A percentile compares a stretch with the other conserved stretches of the same genome.
phyloP scores from a whole-genome alignment of 2,797 vertebrate species.

The Trematomus bernacchii region DNA sequence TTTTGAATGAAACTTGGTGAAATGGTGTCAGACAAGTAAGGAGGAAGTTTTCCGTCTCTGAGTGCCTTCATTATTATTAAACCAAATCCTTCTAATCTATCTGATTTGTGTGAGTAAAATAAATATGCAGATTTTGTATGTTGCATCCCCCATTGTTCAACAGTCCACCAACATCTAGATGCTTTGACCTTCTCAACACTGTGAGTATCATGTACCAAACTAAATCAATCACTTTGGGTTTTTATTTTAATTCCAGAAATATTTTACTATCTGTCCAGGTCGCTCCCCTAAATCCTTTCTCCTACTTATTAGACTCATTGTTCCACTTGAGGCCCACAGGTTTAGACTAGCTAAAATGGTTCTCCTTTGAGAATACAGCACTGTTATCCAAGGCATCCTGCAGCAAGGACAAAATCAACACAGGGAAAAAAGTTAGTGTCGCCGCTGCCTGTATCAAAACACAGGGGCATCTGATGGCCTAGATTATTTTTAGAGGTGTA shows the following conservation, averaged over 20 bases:
- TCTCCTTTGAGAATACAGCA: conserved; percentile 71
- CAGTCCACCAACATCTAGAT: not conserved
- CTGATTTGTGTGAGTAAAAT: too few relatives aligned
- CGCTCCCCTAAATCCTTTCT: conserved; percentile 45
- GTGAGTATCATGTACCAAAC: conserved; percentile 12
- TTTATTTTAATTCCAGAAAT: conserved; percentile 39
- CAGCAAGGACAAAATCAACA: conserved; percentile 84
- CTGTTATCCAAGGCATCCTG: conserved; percentile 73
- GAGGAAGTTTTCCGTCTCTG: too few relatives aligned
- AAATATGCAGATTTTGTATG: not conserved
- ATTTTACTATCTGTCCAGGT: conserved; percentile 50
- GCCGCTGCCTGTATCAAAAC: conserved; percentile 61
- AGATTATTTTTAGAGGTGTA: conserved; percentile 63
- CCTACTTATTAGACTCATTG: conserved; percentile 67
- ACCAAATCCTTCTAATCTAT: not conserved
- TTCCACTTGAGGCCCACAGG: conserved; percentile 60
- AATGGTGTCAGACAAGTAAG: too few relatives aligned
- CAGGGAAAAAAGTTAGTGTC: conserved; percentile 60
- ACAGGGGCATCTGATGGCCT: conserved; percentile 76
- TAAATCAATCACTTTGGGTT: conserved; percentile 32
- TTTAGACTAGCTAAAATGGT: conserved; percentile 76
- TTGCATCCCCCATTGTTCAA: not conserved
- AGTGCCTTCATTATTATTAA: not conserved
- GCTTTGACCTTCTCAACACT: conserved; percentile 14
- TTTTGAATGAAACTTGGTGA: too few relatives aligned